Conservation (phyloP, 1,140 invertebrate genomes). For the Meloidogyne hapla region DNA sequence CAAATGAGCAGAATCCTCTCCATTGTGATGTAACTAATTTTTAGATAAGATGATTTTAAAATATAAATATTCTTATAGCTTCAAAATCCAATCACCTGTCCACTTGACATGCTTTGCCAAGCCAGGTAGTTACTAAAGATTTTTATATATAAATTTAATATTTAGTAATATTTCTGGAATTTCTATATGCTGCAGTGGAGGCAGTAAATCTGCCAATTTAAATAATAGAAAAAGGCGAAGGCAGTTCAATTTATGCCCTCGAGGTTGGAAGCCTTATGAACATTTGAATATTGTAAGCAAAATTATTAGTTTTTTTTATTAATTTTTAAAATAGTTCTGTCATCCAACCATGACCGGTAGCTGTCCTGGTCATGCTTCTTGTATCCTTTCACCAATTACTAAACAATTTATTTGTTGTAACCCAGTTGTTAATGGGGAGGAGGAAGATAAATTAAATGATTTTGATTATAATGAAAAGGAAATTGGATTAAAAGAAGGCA, state of each 20-base stretch:
- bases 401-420: conserved; percentile 32
- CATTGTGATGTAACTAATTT: not conserved
- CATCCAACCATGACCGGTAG: conserved; percentile 23
- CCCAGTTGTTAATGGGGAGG: not conserved
- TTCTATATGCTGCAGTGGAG: conserved; percentile 43
- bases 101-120: conserved; percentile 26
- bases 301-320: not conserved
- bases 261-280: conserved; percentile 33
- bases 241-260: conserved; percentile 34
- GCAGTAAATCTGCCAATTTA: not conserved
- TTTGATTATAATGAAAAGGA: not conserved
- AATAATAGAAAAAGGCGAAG: not conserved
- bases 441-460: conserved; percentile 19
- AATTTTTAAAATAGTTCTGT: conserved; percentile 29
- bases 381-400: conserved; percentile 29
- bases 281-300: conserved; percentile 34
- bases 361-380: conserved; percentile 28
- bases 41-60: not conserved
- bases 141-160: not conserved
- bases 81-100: conserved; percentile 12
- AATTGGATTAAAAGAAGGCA: too few relatives aligned
- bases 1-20: not conserved
- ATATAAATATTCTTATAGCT: not conserved
- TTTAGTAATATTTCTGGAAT: conserved; percentile 51
- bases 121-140: not conserved